Evolutionary conservation across 2,113 vertebrate species (phyloP).

Genomic region (Vombatus ursinus): DNA sequence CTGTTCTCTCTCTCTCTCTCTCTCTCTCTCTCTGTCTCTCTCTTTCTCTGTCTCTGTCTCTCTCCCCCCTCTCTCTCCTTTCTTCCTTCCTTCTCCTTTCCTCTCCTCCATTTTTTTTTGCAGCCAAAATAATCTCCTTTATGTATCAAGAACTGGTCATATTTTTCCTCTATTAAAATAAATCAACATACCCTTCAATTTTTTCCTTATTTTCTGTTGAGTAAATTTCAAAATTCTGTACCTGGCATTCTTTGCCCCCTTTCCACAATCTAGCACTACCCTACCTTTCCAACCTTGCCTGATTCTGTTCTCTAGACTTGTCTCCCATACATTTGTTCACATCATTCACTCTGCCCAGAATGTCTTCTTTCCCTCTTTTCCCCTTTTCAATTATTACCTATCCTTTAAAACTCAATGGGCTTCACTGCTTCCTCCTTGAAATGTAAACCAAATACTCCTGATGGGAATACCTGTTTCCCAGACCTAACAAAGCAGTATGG

Average conservation of each 20-base stretch:
- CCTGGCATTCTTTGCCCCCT: not conserved
- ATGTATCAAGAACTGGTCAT: not conserved
- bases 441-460: not conserved
- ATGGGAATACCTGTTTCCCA: not conserved
- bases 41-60: not conserved
- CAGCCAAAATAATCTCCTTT: not conserved
- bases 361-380: not conserved
- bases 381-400: not conserved
- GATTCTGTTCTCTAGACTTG: not conserved
- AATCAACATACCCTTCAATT: not conserved
- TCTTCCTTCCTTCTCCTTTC: not conserved
- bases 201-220: not conserved
- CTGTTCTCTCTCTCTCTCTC: not conserved
- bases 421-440: not conserved
- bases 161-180: not conserved
- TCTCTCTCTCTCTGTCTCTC: not conserved
- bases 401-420: not conserved
- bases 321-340: not conserved
- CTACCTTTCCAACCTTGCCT: not conserved
- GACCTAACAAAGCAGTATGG: not conserved
- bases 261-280: not conserved
- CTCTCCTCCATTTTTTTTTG: not conserved
- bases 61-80: not conserved
- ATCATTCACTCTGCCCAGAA: not conserved
- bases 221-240: not conserved